Conservation (phyloP, 2,797 vertebrate genomes). For the Tokudaia tokunoshimensis region DNA sequence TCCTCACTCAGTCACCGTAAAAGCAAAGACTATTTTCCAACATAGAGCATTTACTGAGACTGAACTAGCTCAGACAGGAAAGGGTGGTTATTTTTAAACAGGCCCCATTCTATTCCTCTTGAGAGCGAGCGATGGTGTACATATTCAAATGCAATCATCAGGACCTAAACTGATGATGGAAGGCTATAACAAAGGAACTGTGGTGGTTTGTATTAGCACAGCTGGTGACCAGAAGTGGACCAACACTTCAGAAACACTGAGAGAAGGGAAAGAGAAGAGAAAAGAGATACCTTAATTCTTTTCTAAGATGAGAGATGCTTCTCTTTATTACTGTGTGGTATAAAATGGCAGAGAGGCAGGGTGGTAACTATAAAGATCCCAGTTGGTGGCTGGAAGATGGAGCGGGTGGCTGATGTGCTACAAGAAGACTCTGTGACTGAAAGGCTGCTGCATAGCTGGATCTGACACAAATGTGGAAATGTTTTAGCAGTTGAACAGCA, state of each 20-base stretch:
- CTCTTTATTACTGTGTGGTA: background rate
- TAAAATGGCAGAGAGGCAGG: background rate
- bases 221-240: background rate
- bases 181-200: constrained; percentile 25
- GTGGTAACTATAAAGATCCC: constrained; percentile 27
- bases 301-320: constrained; percentile 19
- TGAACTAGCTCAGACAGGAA: constrained; percentile 54
- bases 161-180: constrained; percentile 34
- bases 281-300: constrained; percentile 21
- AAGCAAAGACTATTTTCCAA: constrained; percentile 49
- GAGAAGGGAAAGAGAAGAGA: background rate
- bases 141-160: constrained; percentile 65
- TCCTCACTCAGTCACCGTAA: background rate
- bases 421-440: background rate
- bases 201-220: constrained; percentile 65
- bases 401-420: background rate
- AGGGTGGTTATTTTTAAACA: constrained; percentile 74
- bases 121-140: constrained; percentile 58
- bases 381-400: background rate
- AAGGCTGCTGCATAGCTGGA: constrained; percentile 11
- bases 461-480: constrained; percentile 38
- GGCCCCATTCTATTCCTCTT: constrained; percentile 54
- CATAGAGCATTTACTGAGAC: constrained; percentile 61
- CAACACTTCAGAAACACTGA: constrained; percentile 47
- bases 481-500: background rate